Conservation (phyloP, 1,140 invertebrate species). For the Sycophila sp. region DNA sequence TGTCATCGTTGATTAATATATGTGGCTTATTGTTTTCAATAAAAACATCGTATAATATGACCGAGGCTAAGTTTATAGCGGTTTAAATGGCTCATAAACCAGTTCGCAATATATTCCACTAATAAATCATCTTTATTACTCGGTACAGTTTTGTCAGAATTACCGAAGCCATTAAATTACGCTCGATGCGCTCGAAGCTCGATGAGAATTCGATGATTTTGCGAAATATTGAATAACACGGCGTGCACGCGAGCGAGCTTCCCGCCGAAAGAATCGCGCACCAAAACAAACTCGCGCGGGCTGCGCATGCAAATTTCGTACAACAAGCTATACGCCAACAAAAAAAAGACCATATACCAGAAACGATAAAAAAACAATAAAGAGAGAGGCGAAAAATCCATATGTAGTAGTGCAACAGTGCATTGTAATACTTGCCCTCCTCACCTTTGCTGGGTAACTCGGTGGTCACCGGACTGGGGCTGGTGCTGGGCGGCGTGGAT, state of each 20-base stretch:
- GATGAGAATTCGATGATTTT: neutral
- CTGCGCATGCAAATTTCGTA: neutral
- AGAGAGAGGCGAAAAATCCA: neutral
- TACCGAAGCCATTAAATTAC: conserved; percentile 32
- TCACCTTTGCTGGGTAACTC: conserved; percentile 66
- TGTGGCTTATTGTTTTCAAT: neutral
- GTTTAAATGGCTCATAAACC: conserved; percentile 30
- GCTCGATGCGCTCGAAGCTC: neutral
- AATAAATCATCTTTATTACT: conserved; percentile 34
- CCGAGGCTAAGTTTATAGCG: conserved; percentile 19
- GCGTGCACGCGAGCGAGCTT: neutral
- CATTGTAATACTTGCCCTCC: conserved; percentile 35
- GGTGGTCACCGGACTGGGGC: conserved; percentile 68
- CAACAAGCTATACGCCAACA: too few relatives aligned
- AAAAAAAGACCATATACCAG: neutral
- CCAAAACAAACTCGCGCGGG: neutral
- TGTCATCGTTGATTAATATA: conserved; percentile 11
- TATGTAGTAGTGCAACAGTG: neutral
- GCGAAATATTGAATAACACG: neutral
- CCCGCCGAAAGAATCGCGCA: neutral
- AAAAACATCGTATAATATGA: neutral
- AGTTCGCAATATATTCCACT: conserved; percentile 1
- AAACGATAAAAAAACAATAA: neutral
- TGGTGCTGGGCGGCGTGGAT: conserved; percentile 69
- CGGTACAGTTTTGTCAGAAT: conserved; percentile 22